Evolutionary conservation across 2,888 invertebrate genomes (phyloP), one percentile per base, ranked within the genome.

Genomic region (Monoplex corrugatus): DNA sequence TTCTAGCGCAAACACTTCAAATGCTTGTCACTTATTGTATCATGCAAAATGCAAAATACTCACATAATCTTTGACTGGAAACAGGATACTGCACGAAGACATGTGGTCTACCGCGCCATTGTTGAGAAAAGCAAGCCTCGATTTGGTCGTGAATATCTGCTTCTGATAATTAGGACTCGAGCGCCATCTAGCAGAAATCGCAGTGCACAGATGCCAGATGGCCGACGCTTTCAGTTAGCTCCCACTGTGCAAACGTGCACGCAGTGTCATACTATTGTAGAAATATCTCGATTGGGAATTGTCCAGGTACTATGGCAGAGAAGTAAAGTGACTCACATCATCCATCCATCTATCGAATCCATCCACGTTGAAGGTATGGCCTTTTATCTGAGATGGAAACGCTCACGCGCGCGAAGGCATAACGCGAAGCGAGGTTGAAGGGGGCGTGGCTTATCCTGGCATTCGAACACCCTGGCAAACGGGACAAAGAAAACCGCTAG

Each of bases 81-180:
- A 63, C 85, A 85, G 78, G 43, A 80, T 43, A 80, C 75, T 75
- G 38, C 78, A 80, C 28, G 93, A 92, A 94, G 93, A 94, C 94
- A 94, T 94, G 94, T 94, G 94, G 91, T 91, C 92, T 89, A 93
- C 93, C 94, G 94, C 94, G 94, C 94, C 94, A 94, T 93, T 93
- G 93, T 93, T 93, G 93, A 93, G 93, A 93, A 93, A 92, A 92
- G 92, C 90, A 90, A 91, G 93, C 94, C 93, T 94, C 94, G 94
- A 92, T 94, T 89, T 94, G 92, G 92, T 89, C 90, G 92, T 93
- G 94, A 92, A 94, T 94, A 93, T 92, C 91, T 92, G 92, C 93
- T 92, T 91, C 92, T 92, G 93, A 92, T 94, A 94, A 94, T 94
- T 93, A 94, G 93, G 89, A 91, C 84, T 23, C 87, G 87, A 92